Base-by-base conservation (phyloP, 2,797 vertebrate genomes). In the Myotis pilosus region DNA sequence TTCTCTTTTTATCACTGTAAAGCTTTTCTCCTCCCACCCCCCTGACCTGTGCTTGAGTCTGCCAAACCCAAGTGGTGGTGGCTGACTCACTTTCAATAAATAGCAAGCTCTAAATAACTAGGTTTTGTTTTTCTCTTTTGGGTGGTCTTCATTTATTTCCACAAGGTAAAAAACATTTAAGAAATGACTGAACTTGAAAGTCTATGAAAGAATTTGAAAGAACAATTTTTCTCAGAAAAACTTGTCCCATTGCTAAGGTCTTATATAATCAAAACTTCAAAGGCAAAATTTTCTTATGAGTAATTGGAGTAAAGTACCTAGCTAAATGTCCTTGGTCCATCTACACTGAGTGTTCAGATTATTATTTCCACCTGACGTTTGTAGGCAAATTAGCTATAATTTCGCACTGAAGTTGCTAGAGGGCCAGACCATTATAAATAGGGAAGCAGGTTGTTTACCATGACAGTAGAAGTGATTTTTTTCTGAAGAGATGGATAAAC, bases 181-280 rank as follows among this genome's bases (percentile, higher is more conserved):
- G 47, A 91, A 86, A 81, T 36, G 7, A 15, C 2, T 57, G 19
- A 51, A 64, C 38, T 19, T 94, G 33, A 74, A 19, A 76, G 15
- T 69, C 38, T 55, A 55, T 19, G 47, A 74, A 76, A 91, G 85
- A 80, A 83, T 55, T 80, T 68, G 33, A 79, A 92, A 83, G n/a
- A 62, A 83, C 66, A 87, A 33, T 88, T 95, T 95, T 86, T 60
- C 57, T 44, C 33, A 91, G 33, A n/a, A 72, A 79, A 38, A 49
- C 4, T 80, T 95, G 10, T 3, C 69, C 66, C 33, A 51, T 38
- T 93, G 57, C 19, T 55, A 86, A 93, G 47, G 4, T 4, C 33
- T 69, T 23, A 92, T 76, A 83, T 9, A 88, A 90, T 89, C 2
- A 87, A 69, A 87, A 55, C 17, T 87, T 89, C 38, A 86, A 74